Conservation (phyloP, 2,113 vertebrate species). For the Albula glossodonta region DNA sequence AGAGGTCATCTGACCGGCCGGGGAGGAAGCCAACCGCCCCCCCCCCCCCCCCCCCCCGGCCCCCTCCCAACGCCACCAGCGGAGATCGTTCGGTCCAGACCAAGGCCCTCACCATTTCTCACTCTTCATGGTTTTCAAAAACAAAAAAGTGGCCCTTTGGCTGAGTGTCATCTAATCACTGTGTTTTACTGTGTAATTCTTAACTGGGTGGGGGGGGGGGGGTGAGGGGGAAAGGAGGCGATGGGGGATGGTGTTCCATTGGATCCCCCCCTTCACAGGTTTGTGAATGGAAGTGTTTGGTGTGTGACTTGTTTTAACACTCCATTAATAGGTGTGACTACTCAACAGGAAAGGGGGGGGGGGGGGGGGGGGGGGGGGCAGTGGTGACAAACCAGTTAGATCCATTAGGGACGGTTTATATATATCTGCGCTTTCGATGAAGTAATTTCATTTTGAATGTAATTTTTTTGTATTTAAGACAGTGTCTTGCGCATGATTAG, state of each 20-base stretch:
- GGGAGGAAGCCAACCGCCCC: neutral
- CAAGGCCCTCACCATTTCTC: too few species aligned
- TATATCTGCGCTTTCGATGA: neutral
- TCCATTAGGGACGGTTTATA: neutral
- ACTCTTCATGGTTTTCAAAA: too few species aligned
- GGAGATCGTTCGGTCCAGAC: too few species aligned
- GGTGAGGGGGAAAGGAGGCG: neutral
- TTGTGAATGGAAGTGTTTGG: neutral
- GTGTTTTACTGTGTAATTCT: neutral
- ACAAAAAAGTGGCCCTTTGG: neutral
- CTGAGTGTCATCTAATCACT: neutral
- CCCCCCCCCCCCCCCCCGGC: neutral
- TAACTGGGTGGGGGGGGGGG: neutral
- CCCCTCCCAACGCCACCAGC: too few species aligned
- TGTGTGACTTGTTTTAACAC: neutral
- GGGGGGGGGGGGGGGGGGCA: neutral
- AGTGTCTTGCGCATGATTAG: neutral
- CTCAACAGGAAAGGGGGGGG: neutral
- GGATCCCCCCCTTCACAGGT: neutral
- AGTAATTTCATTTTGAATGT: neutral
- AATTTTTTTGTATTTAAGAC: neutral
- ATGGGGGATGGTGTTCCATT: neutral
- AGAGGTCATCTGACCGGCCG: constrained; percentile 56
- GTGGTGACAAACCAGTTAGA: neutral
- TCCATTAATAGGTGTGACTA: constrained; percentile 1